phyloP scores from a whole-genome alignment of 2,888 invertebrate species.

The Aphodius sticticus region DNA sequence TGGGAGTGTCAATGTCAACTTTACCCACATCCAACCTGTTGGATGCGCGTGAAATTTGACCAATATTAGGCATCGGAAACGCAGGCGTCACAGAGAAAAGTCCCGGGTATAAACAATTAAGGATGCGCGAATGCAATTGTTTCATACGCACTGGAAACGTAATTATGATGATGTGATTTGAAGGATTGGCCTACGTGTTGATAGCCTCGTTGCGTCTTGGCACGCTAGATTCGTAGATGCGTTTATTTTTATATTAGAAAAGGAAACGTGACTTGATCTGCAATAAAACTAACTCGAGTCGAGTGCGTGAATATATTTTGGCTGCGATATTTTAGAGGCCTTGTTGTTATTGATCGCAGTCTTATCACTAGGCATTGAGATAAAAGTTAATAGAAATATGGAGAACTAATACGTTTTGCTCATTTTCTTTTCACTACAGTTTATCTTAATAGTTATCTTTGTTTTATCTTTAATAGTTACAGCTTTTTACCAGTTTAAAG shows the following conservation, averaged over 20 bases:
- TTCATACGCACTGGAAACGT: neutral
- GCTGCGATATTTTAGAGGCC: too few species aligned
- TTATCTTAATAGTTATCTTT: too few species aligned
- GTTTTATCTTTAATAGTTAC: too few species aligned
- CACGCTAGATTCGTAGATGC: neutral
- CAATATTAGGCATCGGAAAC: neutral
- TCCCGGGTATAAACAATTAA: neutral
- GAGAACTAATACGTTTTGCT: too few species aligned
- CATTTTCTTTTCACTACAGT: too few species aligned
- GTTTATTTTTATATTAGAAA: neutral
- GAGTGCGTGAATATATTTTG: too few species aligned
- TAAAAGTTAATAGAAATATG: too few species aligned
- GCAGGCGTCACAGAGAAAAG: neutral
- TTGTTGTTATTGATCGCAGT: too few species aligned
- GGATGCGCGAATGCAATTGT: neutral
- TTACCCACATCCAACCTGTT: neutral
- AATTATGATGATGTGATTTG: neutral
- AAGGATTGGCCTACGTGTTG: neutral
- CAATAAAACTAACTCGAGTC: too few species aligned
- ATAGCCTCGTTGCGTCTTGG: neutral
- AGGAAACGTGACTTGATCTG: neutral
- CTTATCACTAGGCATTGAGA: too few species aligned
- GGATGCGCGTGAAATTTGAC: neutral
- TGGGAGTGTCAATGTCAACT: neutral
- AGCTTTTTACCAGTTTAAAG: too few species aligned